Base-by-base conservation (phyloP, 2,888 invertebrate species). In the Troides aeacus region DNA sequence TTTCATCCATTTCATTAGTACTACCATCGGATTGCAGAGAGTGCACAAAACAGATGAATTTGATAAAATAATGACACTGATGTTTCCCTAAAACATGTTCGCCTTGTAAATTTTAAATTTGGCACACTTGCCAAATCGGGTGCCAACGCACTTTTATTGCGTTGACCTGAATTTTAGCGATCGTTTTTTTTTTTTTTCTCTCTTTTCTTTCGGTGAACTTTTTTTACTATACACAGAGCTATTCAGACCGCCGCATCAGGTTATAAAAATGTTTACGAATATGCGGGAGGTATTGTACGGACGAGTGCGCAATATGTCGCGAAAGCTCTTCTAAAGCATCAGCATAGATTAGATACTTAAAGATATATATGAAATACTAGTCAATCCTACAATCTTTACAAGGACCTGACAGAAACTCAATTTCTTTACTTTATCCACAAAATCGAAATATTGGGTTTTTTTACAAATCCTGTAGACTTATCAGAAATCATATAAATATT, bases 61-160 rank as follows among this genome's bases (percentile, higher is more conserved):
- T 62, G 7, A 62, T 18, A 62, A 64, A 65, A 59, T 10, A 42
- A 57, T 5, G 15, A 57, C 42, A 8, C 58, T 23, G 53, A 58
- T 30, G 23, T 7, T 62, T 15, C 15, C 36, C 23, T 36, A 62
- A 46, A 72, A 63, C 61, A 69, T 72, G 68, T 73, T 72, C 69
- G 72, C 71, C 67, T 68, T 74, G 72, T 76, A 75, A 76, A 75
- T 75, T 71, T 63, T 60, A 66, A 67, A 69, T 73, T 74, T 76
- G 74, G 73, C 70, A 64, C 69, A 69, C 63, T 74, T 72, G 75
- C 71, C 77, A 79, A 73, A 78, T 78, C 78, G 80, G 74, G 71
- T 71, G 73, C 65, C 70, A 75, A 80, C 80, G 79, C 79, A 80
- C 75, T 82, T 86, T 84, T 84, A 86, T 84, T 81, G 79, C 80